Conservation (phyloP, 2,888 invertebrate genomes). For the Drosophila falleni region DNA sequence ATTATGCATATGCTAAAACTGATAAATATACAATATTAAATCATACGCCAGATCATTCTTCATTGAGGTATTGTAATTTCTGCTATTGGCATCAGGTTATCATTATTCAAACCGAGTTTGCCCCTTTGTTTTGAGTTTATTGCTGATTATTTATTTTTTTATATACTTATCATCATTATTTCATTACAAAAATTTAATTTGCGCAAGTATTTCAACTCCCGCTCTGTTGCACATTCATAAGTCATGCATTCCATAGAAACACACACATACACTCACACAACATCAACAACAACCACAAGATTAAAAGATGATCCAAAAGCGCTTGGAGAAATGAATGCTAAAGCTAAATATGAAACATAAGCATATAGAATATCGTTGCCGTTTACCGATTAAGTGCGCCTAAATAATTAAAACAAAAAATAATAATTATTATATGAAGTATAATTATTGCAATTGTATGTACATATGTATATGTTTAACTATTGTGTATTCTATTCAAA, state of each 20-base stretch:
- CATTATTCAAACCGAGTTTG: constrained; percentile 19
- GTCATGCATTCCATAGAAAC: constrained; percentile 41
- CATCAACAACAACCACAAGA: constrained; percentile 17
- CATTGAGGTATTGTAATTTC: constrained; percentile 32
- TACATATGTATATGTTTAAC: constrained; percentile 57
- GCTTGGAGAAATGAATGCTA: constrained; percentile 77
- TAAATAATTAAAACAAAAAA: constrained; percentile 29
- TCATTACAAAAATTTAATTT: constrained; percentile 40
- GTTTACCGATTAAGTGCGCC: constrained; percentile 54
- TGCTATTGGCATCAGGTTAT: constrained; percentile 35
- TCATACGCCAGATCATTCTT: constrained; percentile 53
- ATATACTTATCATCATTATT: constrained; percentile 50
- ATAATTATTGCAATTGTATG: constrained; percentile 54
- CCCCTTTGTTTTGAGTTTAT: constrained; percentile 33
- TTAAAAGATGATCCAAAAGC: constrained; percentile 52
- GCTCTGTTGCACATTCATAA: constrained; percentile 46
- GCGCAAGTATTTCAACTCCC: constrained; percentile 33
- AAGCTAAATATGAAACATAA: constrained; percentile 74
- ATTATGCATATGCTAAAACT: constrained; percentile 33
- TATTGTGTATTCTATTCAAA: constrained; percentile 72
- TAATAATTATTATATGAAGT: constrained; percentile 47
- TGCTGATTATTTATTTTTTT: constrained; percentile 28
- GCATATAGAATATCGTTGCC: constrained; percentile 43
- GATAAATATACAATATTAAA: constrained; percentile 30
- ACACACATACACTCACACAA: constrained; percentile 9